phyloP scores from a whole-genome alignment of 2,888 invertebrate species.

The Sabatieria punctata region DNA sequence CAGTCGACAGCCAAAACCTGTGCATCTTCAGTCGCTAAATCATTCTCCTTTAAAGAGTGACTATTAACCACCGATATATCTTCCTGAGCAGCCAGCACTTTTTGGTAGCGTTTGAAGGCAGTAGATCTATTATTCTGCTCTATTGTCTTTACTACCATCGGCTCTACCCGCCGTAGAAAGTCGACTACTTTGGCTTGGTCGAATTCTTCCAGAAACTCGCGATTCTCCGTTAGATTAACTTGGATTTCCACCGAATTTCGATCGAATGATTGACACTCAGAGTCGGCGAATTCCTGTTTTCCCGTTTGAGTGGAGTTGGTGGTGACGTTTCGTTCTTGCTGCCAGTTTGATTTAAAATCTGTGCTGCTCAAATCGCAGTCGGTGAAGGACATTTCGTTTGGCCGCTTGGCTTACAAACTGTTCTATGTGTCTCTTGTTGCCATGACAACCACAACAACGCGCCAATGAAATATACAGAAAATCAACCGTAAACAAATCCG shows the following conservation, averaged over 20 bases:
- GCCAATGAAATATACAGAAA: too few relatives aligned
- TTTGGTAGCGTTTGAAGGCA: not conserved
- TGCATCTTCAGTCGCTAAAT: not conserved
- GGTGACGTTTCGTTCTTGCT: too few relatives aligned
- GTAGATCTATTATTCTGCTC: not conserved
- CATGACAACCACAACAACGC: too few relatives aligned
- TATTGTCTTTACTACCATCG: not conserved
- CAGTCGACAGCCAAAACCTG: conserved; percentile 1
- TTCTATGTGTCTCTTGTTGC: too few relatives aligned
- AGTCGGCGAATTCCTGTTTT: too few relatives aligned
- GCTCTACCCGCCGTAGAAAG: not conserved
- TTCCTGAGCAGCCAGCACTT: not conserved
- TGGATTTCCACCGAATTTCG: not conserved
- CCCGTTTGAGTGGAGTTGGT: too few relatives aligned
- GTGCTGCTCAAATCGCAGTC: too few relatives aligned
- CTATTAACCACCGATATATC: not conserved
- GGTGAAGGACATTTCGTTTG: too few relatives aligned
- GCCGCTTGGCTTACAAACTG: too few relatives aligned
- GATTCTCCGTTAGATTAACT: not conserved
- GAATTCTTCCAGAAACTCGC: not conserved
- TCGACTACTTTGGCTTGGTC: not conserved
- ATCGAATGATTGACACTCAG: not conserved
- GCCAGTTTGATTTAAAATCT: too few relatives aligned
- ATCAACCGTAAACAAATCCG: too few relatives aligned
- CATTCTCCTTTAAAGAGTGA: not conserved